These are phyloP conservation scores for Ceratitis capitata DNA, from an alignment of 1,140 invertebrate genomes.

Conservation along the genomic window DNA sequence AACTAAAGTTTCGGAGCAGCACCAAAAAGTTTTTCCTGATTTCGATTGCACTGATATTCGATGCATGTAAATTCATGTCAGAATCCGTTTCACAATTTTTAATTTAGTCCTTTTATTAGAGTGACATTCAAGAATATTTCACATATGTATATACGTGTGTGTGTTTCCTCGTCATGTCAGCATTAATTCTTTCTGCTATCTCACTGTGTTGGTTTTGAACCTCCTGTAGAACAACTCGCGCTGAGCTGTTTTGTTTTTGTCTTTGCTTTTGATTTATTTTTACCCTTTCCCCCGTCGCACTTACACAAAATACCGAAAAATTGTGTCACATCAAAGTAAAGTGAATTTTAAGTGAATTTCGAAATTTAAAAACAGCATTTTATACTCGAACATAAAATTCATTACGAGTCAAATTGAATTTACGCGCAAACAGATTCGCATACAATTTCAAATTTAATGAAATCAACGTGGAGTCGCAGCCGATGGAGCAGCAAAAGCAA, in stretches of 20 bases:
- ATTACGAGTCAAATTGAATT: slow-evolving; percentile 18
- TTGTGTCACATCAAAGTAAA: background rate
- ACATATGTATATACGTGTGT: no score
- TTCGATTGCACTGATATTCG: no score
- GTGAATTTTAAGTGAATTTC: slow-evolving; percentile 24
- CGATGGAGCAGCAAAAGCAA: background rate
- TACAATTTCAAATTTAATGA: background rate
- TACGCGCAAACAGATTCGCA: background rate
- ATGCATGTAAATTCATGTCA: no score
- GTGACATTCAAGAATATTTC: no score
- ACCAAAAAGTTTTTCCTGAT: no score
- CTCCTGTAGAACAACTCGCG: background rate
- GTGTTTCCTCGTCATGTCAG: no score
- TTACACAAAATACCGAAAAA: background rate
- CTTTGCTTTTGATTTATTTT: background rate
- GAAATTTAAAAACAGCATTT: slow-evolving; percentile 23
- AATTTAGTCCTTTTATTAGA: no score
- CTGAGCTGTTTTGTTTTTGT: no score
- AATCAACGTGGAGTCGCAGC: background rate
- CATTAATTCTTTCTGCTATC: background rate
- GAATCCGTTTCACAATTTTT: no score
- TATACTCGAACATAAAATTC: background rate
- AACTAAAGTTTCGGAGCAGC: no score
- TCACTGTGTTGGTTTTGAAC: background rate
- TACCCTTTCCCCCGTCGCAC: background rate